Conservation (phyloP, 2,888 invertebrate genomes). For the Polydrusus pterygomalis region DNA sequence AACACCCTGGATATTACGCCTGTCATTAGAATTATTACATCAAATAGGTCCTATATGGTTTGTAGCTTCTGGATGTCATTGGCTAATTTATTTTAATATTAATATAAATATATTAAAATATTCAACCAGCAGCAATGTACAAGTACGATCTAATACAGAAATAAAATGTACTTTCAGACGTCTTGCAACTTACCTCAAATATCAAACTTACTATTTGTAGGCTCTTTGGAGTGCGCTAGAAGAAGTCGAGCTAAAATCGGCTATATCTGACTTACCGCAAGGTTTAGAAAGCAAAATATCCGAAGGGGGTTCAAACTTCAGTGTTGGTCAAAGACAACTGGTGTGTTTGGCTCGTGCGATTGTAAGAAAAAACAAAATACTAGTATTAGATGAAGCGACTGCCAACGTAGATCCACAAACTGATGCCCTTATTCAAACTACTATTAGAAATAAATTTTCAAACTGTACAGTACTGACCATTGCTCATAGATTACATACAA, state of each 20-base stretch:
- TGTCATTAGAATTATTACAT: too few relatives aligned
- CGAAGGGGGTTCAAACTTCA: slow-evolving; percentile 77
- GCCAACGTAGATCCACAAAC: slow-evolving; percentile 88
- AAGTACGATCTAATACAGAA: too few relatives aligned
- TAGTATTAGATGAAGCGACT: slow-evolving; percentile 81
- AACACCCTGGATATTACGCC: too few relatives aligned
- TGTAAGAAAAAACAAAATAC: slow-evolving; percentile 69
- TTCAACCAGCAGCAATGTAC: too few relatives aligned
- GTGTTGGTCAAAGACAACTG: slow-evolving; percentile 77
- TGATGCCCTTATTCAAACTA: slow-evolving; percentile 84
- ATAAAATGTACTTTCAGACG: too few relatives aligned
- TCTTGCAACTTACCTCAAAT: too few relatives aligned
- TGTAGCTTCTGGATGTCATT: too few relatives aligned
- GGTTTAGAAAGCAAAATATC: slow-evolving; percentile 81
- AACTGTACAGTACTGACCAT: slow-evolving; percentile 89
- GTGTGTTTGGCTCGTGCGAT: slow-evolving; percentile 82
- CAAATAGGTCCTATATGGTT: too few relatives aligned
- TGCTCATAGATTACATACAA: slow-evolving; percentile 88
- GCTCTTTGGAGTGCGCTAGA: slow-evolving; percentile 88
- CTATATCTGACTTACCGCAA: slow-evolving; percentile 72
- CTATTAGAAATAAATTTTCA: slow-evolving; percentile 83
- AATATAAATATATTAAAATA: too few relatives aligned
- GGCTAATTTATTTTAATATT: too few relatives aligned
- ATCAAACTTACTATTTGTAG: slow-evolving; percentile 20
- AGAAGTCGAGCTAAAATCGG: slow-evolving; percentile 84